Conservation (phyloP, 2,113 vertebrate genomes). For the Loxodonta africana region DNA sequence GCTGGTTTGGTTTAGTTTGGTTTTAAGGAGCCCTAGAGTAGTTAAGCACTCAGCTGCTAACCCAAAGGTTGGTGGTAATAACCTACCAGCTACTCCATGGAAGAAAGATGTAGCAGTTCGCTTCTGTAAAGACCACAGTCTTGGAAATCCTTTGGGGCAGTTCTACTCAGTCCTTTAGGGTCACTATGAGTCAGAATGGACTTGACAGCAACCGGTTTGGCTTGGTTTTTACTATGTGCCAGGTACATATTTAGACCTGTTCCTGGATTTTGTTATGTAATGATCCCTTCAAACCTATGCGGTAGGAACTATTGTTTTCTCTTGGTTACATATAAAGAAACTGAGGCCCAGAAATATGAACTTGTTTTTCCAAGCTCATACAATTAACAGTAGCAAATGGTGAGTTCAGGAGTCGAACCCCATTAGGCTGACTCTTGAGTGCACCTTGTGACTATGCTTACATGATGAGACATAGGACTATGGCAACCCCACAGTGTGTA, state of each 20-base stretch:
- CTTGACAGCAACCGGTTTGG: background rate
- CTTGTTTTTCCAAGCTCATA: background rate
- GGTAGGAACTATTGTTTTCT: background rate
- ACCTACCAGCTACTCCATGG: too few relatives aligned
- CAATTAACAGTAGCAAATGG: background rate
- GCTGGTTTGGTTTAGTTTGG: too few relatives aligned
- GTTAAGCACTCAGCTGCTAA: too few relatives aligned
- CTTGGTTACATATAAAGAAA: background rate
- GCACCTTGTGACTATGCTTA: background rate
- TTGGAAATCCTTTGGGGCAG: too few relatives aligned
- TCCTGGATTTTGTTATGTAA: background rate
- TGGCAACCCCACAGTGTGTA: background rate
- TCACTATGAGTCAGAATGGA: too few relatives aligned
- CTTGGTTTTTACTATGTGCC: background rate
- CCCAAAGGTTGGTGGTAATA: too few relatives aligned
- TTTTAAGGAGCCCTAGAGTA: too few relatives aligned
- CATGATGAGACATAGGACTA: background rate
- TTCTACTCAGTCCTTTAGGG: too few relatives aligned
- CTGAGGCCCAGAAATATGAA: background rate
- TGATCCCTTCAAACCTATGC: background rate
- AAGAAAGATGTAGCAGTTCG: too few relatives aligned
- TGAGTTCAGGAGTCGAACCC: background rate
- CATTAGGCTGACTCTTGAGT: background rate
- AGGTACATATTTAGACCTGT: background rate
- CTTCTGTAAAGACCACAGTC: too few relatives aligned